These are phyloP conservation scores for Pangasius krempfi DNA, from an alignment of 2,797 vertebrate genomes.

Conservation along the genomic window DNA sequence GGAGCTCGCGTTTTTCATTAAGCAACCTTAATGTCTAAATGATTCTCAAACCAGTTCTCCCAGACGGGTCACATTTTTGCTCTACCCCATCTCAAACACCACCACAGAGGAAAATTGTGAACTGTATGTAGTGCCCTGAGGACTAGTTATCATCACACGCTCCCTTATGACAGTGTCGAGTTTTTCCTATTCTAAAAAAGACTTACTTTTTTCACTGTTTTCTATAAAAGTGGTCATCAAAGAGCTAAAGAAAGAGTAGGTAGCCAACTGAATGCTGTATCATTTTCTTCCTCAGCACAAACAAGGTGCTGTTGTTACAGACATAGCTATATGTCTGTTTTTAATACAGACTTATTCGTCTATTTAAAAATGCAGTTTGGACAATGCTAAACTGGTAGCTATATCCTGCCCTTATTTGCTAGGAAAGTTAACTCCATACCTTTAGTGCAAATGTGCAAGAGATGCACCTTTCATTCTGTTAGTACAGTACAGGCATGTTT, in stretches of 20 bases:
- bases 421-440: not conserved
- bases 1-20: not conserved
- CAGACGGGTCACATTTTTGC: not conserved
- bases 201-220: not conserved
- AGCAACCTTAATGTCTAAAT: not conserved
- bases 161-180: not conserved
- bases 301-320: not conserved
- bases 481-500: not conserved
- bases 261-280: not conserved
- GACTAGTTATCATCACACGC: not conserved
- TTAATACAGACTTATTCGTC: not conserved
- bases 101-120: not conserved
- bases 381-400: not conserved
- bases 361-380: not conserved
- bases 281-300: not conserved
- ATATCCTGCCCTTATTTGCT: not conserved
- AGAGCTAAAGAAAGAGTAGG: not conserved
- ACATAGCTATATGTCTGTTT: not conserved
- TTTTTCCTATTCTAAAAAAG: not conserved
- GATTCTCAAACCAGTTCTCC: not conserved
- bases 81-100: not conserved
- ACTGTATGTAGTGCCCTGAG: not conserved
- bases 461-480: not conserved
- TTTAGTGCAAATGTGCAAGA: not conserved
- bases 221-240: not conserved